Evolutionary conservation across 2,888 invertebrate species (phyloP).

Genomic region (Rotaria magnacalcarata): DNA sequence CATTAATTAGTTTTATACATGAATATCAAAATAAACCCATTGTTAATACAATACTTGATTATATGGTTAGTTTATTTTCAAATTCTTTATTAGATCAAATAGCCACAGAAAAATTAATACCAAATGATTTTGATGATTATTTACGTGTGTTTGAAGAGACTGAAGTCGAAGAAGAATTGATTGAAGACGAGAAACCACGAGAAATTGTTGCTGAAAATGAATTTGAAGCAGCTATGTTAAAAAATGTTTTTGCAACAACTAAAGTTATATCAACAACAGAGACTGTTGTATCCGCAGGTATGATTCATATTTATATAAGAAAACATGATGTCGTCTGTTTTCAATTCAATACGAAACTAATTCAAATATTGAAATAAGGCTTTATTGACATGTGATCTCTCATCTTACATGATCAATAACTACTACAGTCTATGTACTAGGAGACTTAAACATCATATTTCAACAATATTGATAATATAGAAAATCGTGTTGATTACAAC

Average conservation of each 20-base stretch:
- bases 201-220: not conserved
- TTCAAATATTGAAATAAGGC: too few species aligned
- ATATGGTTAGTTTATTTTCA: slow-evolving; percentile 31
- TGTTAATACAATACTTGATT: slow-evolving; percentile 22
- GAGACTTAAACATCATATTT: too few species aligned
- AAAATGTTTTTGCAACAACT: not conserved
- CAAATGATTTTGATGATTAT: not conserved
- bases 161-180: not conserved
- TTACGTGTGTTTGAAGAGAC: not conserved
- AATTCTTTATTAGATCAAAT: not conserved
- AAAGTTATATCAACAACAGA: not conserved
- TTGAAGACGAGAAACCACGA: not conserved
- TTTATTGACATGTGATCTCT: too few species aligned
- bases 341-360: too few species aligned
- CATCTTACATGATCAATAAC: too few species aligned
- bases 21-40: not conserved
- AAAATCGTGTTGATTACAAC: too few species aligned
- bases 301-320: not conserved
- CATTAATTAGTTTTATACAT: not conserved
- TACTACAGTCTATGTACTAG: too few species aligned
- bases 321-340: too few species aligned
- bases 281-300: not conserved
- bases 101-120: not conserved
- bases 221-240: not conserved
- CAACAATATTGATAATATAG: too few species aligned